phyloP scores from a whole-genome alignment of 2,797 vertebrate genomes.

The Prunella strophiata region DNA sequence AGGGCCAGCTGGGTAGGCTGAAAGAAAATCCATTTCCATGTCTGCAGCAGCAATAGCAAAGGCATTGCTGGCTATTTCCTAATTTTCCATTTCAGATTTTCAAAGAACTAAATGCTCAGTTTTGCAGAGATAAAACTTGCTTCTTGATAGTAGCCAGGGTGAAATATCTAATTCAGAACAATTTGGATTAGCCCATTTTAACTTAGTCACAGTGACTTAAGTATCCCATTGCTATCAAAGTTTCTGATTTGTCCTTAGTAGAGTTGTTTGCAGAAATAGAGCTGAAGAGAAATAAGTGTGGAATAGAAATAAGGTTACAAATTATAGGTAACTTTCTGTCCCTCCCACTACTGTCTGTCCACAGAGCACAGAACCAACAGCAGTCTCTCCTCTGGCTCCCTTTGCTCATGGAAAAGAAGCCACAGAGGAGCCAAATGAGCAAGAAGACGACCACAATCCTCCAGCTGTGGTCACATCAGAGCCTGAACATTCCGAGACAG shows the following conservation, averaged over 20 bases:
- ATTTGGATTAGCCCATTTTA: not conserved
- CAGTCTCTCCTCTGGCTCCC: slow-evolving; percentile 89
- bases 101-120: not conserved
- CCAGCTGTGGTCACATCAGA: slow-evolving; percentile 90
- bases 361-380: slow-evolving; percentile 90
- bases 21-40: not conserved
- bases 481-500: slow-evolving; percentile 93
- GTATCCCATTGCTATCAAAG: not conserved
- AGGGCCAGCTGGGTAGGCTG: not conserved
- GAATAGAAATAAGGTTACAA: not conserved
- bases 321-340: not conserved
- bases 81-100: not conserved
- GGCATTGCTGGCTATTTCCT: fast-evolving
- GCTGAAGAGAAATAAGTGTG: not conserved
- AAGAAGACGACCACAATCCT: slow-evolving; percentile 74
- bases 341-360: not conserved
- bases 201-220: not conserved
- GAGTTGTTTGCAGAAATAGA: not conserved
- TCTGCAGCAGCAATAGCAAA: not conserved
- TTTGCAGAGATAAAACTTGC: not conserved
- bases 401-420: slow-evolving; percentile 94
- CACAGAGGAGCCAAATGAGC: slow-evolving; percentile 84
- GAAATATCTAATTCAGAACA: not conserved
- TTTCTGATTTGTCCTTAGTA: not conserved
- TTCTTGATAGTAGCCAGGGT: not conserved